These are phyloP conservation scores for Hyles lineata DNA, from an alignment of 2,888 invertebrate genomes.

Conservation along the genomic window DNA sequence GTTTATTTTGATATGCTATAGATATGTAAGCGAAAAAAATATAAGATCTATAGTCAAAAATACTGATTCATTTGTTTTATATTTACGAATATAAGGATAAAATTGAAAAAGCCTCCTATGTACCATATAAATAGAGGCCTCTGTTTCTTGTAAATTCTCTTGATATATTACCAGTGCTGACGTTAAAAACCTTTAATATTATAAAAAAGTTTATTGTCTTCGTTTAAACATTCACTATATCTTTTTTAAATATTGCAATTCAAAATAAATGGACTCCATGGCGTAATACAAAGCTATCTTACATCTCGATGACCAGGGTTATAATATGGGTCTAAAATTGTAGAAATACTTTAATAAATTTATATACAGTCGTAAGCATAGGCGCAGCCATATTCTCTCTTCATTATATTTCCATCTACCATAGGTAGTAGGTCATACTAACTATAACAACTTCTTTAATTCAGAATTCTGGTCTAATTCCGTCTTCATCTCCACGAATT, in stretches of 20 bases:
- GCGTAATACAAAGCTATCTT: not conserved
- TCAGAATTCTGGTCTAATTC: too few relatives aligned
- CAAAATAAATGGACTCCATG: too few relatives aligned
- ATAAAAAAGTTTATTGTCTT: too few relatives aligned
- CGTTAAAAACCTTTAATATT: too few relatives aligned
- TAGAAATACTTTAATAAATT: not conserved
- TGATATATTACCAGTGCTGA: not conserved
- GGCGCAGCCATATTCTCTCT: not conserved
- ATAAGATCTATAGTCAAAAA: not conserved
- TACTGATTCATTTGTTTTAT: not conserved
- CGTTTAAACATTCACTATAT: too few relatives aligned
- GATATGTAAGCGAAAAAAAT: not conserved
- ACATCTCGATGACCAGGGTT: not conserved
- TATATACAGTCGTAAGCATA: not conserved
- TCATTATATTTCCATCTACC: not conserved
- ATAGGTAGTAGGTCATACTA: too few relatives aligned
- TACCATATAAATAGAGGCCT: not conserved
- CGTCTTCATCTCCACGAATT: too few relatives aligned
- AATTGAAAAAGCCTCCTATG: not conserved
- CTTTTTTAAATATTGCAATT: too few relatives aligned
- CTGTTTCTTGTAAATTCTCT: not conserved
- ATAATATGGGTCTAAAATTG: not conserved
- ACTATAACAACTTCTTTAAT: too few relatives aligned
- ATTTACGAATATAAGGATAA: not conserved
- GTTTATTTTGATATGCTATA: constrained; percentile 4